Base-by-base conservation (phyloP, 1,140 invertebrate species). In the Drosophila pruinosa region DNA sequence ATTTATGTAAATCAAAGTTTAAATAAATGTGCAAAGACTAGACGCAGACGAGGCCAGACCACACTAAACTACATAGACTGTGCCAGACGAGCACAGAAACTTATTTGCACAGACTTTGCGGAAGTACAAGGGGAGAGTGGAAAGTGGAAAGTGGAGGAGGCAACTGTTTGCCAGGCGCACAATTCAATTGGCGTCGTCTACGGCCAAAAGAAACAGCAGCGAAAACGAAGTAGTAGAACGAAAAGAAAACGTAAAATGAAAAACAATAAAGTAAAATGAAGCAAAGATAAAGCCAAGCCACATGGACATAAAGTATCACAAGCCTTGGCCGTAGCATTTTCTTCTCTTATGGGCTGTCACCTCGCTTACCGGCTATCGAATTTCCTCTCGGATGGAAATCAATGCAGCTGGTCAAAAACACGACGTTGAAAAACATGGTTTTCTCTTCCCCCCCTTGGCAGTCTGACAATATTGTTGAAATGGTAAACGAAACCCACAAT, bases 1-100 rank as follows among this genome's bases (percentile, higher is more conserved):
- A 73, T 80, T 80, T 80, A 81, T 80, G 77, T 72, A 72, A 80
- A 73, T 80, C 76, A 75, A 72, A 76, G 77, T 76, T 80, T 76
- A 80, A 69, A 80, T 75, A 76, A 80, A 80, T 75, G 58, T 75
- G 62, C 17, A 34, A 41, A 15, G 59, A 53, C 50, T 17, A 36
- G 15, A 38, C 21, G 3, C 24, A 3, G 3, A 26, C 17, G 15
- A 12, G 15, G 26, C 47, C 17, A 34, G 17, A 41, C 19, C 12
- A 8, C 10, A 47, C 39, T 10, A 19, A 21, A 22, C 36, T 12
- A 12, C 17, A 45, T 7, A 48, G 24, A 61, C 65, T 12, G 17
- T 45, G 26, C 58, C 38, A 47, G 59, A 56, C 48, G 15, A 34
- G 15, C 28, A 19, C 24, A 54, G 47, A 64, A 65, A 71, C 61